Percentiles rank a stretch among this genome's conserved stretches.
These are phyloP conservation scores for Ascaphus truei DNA, from an alignment of 2,113 vertebrate species.

Conservation along the genomic window DNA sequence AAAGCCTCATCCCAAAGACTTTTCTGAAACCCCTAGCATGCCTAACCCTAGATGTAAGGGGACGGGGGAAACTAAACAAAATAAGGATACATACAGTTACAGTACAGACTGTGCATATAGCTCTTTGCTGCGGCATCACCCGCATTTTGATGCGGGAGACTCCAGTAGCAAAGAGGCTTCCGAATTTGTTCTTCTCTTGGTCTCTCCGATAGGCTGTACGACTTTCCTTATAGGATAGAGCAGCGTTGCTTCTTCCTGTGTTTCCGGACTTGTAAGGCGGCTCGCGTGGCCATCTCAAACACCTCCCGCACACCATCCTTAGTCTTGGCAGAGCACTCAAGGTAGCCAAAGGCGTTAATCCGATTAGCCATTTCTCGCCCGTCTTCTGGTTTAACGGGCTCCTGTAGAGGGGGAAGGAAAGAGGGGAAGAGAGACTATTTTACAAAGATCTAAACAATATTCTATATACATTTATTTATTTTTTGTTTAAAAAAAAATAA, in stretches of 20 bases:
- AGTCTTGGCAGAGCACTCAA: conserved; percentile 97
- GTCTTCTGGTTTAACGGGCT: conserved; percentile 90
- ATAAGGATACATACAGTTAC: conserved; percentile 28
- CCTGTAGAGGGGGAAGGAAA: conserved; percentile 54
- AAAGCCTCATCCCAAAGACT: not conserved
- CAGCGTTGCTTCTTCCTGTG: conserved; percentile 82
- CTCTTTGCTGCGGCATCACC: conserved; percentile 21
- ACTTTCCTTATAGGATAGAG: conserved; percentile 73
- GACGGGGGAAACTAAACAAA: conserved; percentile 18
- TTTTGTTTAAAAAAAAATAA: too few relatives aligned
- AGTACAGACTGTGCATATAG: conserved; percentile 30
- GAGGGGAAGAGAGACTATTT: not conserved
- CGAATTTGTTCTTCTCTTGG: conserved; percentile 22
- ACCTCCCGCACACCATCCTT: conserved; percentile 96
- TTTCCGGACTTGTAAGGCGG: conserved; percentile 91
- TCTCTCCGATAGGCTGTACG: not conserved
- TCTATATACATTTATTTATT: too few relatives aligned
- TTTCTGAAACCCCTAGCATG: not conserved
- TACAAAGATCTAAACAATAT: too few relatives aligned
- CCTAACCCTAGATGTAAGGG: not conserved
- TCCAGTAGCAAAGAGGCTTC: conserved; percentile 25
- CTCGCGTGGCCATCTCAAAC: conserved; percentile 95
- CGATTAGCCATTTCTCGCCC: conserved; percentile 95
- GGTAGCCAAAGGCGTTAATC: conserved; percentile 93
- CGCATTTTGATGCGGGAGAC: conserved; percentile 4